These are phyloP conservation scores for Lapara coniferarum DNA, from an alignment of 2,888 invertebrate genomes.

Conservation along the genomic window DNA sequence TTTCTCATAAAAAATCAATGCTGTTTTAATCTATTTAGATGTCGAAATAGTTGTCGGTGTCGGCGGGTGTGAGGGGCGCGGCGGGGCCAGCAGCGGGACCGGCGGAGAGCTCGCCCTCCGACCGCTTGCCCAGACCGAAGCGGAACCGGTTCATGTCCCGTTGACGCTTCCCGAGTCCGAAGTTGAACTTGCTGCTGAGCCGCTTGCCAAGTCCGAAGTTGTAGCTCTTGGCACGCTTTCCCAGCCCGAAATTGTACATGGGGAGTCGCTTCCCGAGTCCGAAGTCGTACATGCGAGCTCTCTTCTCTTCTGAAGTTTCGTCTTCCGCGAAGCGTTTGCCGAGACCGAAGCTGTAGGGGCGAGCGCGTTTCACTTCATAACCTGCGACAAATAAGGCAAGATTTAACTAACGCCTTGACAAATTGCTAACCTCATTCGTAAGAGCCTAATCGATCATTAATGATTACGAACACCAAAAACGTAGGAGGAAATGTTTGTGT, in stretches of 20 bases:
- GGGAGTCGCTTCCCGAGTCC: slow-evolving; percentile 75
- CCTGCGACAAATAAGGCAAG: slow-evolving; percentile 49
- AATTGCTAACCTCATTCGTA: too few relatives aligned
- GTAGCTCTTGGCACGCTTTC: slow-evolving; percentile 76
- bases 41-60: slow-evolving; percentile 60
- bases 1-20: slow-evolving; percentile 37
- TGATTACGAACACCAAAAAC: too few relatives aligned
- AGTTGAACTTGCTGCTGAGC: slow-evolving; percentile 77
- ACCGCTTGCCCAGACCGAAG: slow-evolving; percentile 84
- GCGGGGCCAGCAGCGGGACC: not conserved
- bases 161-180: slow-evolving; percentile 83
- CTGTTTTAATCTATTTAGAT: slow-evolving; percentile 54
- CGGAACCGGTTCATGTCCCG: slow-evolving; percentile 78
- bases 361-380: slow-evolving; percentile 81
- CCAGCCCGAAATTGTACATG: slow-evolving; percentile 79
- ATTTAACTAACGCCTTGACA: not conserved
- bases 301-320: slow-evolving; percentile 65
- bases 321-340: slow-evolving; percentile 84
- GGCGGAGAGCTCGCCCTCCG: slow-evolving; percentile 37
- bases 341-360: slow-evolving; percentile 88
- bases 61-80: not conserved
- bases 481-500: too few relatives aligned
- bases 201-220: slow-evolving; percentile 85
- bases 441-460: too few relatives aligned
- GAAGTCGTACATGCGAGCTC: slow-evolving; percentile 72